Conservation (phyloP, 2,113 vertebrate genomes). For the Rhinopomastus cyanomelas region DNA sequence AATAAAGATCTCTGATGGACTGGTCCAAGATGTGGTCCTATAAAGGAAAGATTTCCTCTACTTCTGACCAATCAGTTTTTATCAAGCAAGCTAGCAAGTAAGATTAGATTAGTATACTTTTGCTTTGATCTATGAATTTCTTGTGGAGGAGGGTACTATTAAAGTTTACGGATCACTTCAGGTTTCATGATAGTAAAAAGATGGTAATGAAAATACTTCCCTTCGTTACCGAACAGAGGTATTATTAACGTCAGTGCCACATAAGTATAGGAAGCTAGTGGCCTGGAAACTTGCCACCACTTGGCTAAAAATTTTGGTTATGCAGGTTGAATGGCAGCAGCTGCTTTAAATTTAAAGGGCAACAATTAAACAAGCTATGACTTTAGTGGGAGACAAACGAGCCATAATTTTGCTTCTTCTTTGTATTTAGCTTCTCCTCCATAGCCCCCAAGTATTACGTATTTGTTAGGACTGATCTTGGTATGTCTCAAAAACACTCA, state of each 20-base stretch:
- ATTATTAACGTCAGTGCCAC: constrained; percentile 23
- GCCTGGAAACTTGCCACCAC: constrained; percentile 45
- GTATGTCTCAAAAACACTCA: not conserved
- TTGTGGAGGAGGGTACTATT: not conserved
- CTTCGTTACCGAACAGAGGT: constrained; percentile 35
- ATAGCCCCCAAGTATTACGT: not conserved
- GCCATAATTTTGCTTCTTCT: not conserved
- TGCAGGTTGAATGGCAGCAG: constrained; percentile 28
- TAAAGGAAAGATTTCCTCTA: not conserved
- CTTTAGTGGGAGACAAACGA: constrained; percentile 6
- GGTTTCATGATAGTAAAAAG: constrained; percentile 17
- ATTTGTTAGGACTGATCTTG: not conserved
- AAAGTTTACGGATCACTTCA: constrained; percentile 48
- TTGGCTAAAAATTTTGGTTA: constrained; percentile 41
- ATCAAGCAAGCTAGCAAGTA: not conserved
- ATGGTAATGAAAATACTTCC: constrained; percentile 10
- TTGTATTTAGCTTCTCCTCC: not conserved
- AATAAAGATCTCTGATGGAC: not conserved
- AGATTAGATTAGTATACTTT: not conserved
- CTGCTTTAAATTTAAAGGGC: constrained; percentile 63
- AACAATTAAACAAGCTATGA: constrained; percentile 36
- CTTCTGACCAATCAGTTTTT: not conserved
- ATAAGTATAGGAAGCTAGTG: constrained; percentile 20
- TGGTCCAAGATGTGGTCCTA: not conserved
- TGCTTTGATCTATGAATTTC: not conserved